These are phyloP conservation scores for Etia nguti DNA, from an alignment of 2,113 vertebrate species.

Conservation along the genomic window DNA sequence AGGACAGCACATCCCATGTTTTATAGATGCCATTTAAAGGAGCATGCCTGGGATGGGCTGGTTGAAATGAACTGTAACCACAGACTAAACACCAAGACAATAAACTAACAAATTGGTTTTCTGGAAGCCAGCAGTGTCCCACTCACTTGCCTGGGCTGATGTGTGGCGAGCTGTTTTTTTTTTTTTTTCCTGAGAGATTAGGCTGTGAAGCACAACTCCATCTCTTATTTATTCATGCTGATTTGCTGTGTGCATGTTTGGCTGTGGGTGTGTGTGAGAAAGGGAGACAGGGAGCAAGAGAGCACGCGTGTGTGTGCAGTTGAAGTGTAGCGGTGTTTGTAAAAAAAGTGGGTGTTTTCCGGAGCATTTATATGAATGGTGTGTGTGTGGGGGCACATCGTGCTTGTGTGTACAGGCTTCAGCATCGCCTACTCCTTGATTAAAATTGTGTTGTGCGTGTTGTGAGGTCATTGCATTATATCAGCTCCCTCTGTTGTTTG, in stretches of 20 bases:
- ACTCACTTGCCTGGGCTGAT: constrained; percentile 42
- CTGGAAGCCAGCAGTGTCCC: constrained; percentile 64
- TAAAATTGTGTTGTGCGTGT: not conserved
- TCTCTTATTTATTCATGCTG: constrained; percentile 61
- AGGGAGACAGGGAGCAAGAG: not conserved
- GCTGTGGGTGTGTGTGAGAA: not conserved
- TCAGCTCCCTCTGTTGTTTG: not conserved
- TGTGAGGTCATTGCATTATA: not conserved
- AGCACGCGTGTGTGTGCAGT: not conserved
- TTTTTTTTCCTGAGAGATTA: constrained; percentile 54
- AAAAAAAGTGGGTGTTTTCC: not conserved
- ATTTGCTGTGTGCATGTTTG: constrained; percentile 49
- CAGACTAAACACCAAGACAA: constrained; percentile 72
- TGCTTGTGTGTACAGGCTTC: not conserved
- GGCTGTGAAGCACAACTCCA: constrained; percentile 54
- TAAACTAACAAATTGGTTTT: constrained; percentile 77
- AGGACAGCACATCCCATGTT: constrained; percentile 52
- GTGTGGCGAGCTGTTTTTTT: constrained; percentile 7
- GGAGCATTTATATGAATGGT: not conserved
- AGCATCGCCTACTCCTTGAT: not conserved
- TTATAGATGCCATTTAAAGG: constrained; percentile 75
- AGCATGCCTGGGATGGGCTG: constrained; percentile 61
- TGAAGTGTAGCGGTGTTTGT: not conserved
- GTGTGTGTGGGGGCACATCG: not conserved
- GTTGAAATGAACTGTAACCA: constrained; percentile 72